Evolutionary conservation across 30 jellyfish, hydroid and myxozoan species (phyloP).

Genomic region (Cassiopea xamachana): DNA sequence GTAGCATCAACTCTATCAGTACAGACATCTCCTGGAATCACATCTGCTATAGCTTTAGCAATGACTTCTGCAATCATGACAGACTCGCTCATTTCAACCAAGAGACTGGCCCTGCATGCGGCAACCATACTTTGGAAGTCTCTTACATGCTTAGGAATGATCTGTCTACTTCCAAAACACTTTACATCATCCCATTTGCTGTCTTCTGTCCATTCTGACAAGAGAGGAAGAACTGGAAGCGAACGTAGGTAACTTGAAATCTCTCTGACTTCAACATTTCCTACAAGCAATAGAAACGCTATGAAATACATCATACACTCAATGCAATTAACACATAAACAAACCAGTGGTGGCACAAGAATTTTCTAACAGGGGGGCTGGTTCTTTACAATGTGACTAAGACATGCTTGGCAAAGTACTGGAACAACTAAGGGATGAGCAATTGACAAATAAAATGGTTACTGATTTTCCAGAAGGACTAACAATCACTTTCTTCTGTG

Average conservation of each 20-base stretch:
- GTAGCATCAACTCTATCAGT: not conserved
- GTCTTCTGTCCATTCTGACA: constrained; percentile 56
- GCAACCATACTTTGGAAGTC: not conserved
- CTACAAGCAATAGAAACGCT: not conserved
- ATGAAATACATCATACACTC: not conserved
- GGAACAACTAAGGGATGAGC: too few species aligned
- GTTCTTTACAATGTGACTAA: not conserved
- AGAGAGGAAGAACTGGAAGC: constrained; percentile 52
- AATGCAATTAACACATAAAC: not conserved
- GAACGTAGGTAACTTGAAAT: constrained; percentile 28
- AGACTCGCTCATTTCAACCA: constrained; percentile 21
- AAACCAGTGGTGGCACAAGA: not conserved
- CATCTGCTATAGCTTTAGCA: constrained; percentile 1
- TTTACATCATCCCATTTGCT: not conserved
- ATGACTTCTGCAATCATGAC: constrained; percentile 28
- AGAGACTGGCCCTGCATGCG: constrained; percentile 4
- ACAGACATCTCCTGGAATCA: not conserved
- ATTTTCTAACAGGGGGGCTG: not conserved
- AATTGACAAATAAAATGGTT: too few species aligned
- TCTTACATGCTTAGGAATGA: not conserved
- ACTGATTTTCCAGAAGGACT: too few species aligned
- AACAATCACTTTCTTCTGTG: too few species aligned
- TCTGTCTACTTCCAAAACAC: not conserved
- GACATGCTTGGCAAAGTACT: too few species aligned
- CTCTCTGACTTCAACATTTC: not conserved